phyloP scores from a whole-genome alignment of 1,140 invertebrate genomes.

The Trichonephila inaurata region DNA sequence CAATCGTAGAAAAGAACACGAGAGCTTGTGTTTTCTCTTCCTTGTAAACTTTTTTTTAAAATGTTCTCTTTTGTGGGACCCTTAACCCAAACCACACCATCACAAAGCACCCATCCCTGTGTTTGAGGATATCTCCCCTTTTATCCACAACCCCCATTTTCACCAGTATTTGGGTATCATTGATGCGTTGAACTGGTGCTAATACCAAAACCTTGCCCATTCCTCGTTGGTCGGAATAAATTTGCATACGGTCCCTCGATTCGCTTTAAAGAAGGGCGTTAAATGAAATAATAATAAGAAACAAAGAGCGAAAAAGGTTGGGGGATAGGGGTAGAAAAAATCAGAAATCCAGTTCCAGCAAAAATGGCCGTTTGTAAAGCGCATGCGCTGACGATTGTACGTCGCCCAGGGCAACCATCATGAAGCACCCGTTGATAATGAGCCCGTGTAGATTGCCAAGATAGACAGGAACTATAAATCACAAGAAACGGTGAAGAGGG shows the following conservation, averaged over 20 bases:
- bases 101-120: no score
- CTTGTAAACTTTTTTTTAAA: no score
- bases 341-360: constrained; percentile 60
- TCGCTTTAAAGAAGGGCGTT: constrained; percentile 58
- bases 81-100: no score
- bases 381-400: constrained; percentile 59
- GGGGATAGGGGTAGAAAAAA: not conserved
- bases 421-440: constrained; percentile 75
- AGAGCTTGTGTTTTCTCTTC: no score
- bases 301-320: constrained; percentile 56
- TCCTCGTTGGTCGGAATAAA: not conserved
- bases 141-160: no score
- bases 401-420: constrained; percentile 74
- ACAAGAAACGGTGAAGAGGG: constrained; percentile 66
- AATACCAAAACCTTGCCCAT: not conserved
- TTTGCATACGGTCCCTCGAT: constrained; percentile 53
- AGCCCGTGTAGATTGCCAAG: constrained; percentile 75
- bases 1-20: no score
- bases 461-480: constrained; percentile 76
- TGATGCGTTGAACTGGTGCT: no score
- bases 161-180: no score
- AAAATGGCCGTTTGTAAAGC: constrained; percentile 56
- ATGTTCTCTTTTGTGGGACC: no score
- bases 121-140: no score
- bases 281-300: constrained; percentile 76